A percentile compares a stretch with the other conserved stretches of the same genome.
Evolutionary conservation across 2,113 vertebrate genomes (phyloP).

Genomic region (Eretmodus cyanostictus): DNA sequence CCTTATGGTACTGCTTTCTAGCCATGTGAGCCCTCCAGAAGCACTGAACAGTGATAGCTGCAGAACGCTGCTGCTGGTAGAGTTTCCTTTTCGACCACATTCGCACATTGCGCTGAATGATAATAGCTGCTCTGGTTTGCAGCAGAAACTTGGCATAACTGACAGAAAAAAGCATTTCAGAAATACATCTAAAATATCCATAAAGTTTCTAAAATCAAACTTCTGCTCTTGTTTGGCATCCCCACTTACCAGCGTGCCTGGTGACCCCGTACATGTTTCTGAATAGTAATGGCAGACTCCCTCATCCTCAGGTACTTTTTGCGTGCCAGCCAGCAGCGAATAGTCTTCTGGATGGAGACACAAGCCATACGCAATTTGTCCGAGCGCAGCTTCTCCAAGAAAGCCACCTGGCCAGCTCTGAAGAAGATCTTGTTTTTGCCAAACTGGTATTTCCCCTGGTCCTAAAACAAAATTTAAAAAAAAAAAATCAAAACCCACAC

Average conservation of each 20-base stretch:
- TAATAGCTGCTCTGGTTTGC: conserved; percentile 79
- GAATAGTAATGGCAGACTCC: conserved; percentile 81
- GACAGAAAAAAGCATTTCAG: not conserved
- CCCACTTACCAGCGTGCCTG: conserved; percentile 85
- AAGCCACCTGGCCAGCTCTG: conserved; percentile 94
- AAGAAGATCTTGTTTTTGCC: conserved; percentile 98
- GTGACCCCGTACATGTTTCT: conserved; percentile 84
- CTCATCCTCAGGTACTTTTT: conserved; percentile 88
- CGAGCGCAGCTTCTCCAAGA: conserved; percentile 91
- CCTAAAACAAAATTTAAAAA: conserved; percentile 55
- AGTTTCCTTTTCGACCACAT: conserved; percentile 75
- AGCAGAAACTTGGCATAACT: conserved; percentile 82
- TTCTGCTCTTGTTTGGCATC: not conserved
- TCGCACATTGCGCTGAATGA: conserved; percentile 83
- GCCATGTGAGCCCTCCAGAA: conserved; percentile 79
- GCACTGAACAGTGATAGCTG: conserved; percentile 81
- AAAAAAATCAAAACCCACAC: not conserved
- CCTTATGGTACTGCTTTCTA: conserved; percentile 78
- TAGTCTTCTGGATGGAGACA: conserved; percentile 92
- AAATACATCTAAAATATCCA: not conserved
- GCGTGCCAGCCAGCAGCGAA: conserved; percentile 88
- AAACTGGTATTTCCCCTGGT: conserved; percentile 92
- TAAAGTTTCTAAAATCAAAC: not conserved
- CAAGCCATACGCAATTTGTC: conserved; percentile 88
- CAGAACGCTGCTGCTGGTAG: conserved; percentile 70